Conservation (phyloP, 2,113 vertebrate species). For the human region DNA sequence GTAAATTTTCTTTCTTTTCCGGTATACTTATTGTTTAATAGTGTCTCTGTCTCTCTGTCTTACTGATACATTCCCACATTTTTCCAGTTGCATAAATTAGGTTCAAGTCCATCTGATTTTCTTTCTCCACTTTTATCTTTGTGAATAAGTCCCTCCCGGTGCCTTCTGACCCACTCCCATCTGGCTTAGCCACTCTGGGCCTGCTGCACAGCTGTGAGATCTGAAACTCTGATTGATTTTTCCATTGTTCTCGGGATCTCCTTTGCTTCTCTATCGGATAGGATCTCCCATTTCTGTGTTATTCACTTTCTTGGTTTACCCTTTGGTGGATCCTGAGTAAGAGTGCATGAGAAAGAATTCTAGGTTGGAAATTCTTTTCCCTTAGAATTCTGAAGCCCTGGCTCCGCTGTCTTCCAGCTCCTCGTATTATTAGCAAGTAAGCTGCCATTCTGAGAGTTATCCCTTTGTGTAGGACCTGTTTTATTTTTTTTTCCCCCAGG, state of each 20-base stretch:
- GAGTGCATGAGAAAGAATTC: background rate
- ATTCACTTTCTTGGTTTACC: background rate
- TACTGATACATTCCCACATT: background rate
- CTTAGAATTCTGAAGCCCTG: background rate
- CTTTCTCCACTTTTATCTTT: background rate
- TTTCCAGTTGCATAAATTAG: background rate
- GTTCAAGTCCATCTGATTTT: background rate
- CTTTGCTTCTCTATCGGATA: background rate
- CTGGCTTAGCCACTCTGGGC: background rate
- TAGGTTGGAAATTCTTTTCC: background rate
- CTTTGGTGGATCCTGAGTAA: background rate
- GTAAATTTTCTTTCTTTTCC: background rate
- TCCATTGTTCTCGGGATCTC: background rate
- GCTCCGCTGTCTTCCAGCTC: background rate
- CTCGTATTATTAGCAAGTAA: background rate
- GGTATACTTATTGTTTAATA: background rate
- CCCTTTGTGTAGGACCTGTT: background rate
- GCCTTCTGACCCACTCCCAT: background rate
- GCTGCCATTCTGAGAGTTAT: background rate
- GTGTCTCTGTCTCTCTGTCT: background rate
- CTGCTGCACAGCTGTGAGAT: background rate
- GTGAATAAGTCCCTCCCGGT: background rate
- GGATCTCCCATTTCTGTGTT: background rate
- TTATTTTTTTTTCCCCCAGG: background rate
- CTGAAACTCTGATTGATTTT: background rate